Conservation (phyloP, 2,797 vertebrate species). For the Pangasius macronema region DNA sequence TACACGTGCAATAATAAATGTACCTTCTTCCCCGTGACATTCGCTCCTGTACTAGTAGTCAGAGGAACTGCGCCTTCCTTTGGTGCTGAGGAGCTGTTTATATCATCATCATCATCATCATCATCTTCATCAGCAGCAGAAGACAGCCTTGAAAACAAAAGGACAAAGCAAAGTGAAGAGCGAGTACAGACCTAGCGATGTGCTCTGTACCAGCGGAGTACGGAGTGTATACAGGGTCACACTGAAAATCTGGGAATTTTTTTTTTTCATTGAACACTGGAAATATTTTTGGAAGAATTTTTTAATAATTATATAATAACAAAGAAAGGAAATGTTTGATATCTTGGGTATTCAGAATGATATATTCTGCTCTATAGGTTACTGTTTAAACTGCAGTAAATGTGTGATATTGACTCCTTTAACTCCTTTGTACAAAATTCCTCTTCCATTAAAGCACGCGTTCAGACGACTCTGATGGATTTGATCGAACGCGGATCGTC, state of each 20-base stretch:
- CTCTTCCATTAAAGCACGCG: background rate
- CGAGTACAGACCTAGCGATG: too few relatives aligned
- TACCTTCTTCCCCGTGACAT: slow-evolving; percentile 76
- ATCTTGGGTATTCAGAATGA: background rate
- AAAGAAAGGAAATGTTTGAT: background rate
- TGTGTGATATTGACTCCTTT: background rate
- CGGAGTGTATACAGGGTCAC: background rate
- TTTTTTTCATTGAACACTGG: background rate
- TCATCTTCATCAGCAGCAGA: background rate
- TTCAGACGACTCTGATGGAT: background rate
- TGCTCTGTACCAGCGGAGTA: background rate
- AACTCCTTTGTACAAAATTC: background rate
- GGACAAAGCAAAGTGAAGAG: background rate
- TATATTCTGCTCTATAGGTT: background rate
- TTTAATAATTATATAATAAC: background rate
- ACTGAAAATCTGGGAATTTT: background rate
- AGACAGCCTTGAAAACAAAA: slow-evolving; percentile 24
- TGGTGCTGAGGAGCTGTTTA: slow-evolving; percentile 36
- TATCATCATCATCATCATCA: background rate
- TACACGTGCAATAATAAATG: background rate
- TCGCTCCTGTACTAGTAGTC: slow-evolving; percentile 55
- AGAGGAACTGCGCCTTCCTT: slow-evolving; percentile 23
- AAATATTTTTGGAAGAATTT: background rate
- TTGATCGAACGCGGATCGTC: background rate
- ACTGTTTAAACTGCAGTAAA: background rate